phyloP scores from a whole-genome alignment of 2,888 invertebrate genomes.

The Eucriotettix oculatus region DNA sequence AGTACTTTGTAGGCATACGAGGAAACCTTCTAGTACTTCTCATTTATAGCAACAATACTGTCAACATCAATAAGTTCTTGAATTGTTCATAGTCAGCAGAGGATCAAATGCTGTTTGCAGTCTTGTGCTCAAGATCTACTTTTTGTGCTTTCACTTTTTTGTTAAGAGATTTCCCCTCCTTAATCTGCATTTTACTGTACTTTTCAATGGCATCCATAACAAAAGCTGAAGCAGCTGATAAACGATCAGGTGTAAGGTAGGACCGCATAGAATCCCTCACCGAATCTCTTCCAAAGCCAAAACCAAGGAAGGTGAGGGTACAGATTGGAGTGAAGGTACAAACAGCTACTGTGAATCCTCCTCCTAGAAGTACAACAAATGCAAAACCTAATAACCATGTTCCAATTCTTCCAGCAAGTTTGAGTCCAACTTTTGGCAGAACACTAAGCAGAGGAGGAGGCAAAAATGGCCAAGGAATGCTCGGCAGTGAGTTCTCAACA shows the following conservation, averaged over 20 bases:
- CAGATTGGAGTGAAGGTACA: constrained; percentile 47
- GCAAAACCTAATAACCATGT: constrained; percentile 21
- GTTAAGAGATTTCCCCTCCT: no score
- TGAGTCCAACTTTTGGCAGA: not conserved
- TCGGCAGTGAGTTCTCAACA: not conserved
- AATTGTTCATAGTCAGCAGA: no score
- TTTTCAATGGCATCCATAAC: constrained; percentile 44
- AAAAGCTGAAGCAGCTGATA: constrained; percentile 38
- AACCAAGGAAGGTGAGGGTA: constrained; percentile 33
- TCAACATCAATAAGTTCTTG: no score
- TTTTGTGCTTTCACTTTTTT: no score
- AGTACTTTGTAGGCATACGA: no score
- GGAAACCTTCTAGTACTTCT: no score
- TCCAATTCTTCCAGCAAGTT: not conserved
- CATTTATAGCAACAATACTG: no score
- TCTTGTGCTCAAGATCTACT: no score
- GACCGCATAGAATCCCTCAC: constrained; percentile 28
- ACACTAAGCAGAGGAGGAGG: not conserved
- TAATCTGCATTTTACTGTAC: constrained; percentile 22
- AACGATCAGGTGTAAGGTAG: constrained; percentile 38
- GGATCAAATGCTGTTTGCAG: no score
- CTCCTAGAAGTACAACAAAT: constrained; percentile 31
- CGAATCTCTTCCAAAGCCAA: constrained; percentile 24
- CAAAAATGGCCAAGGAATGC: not conserved
- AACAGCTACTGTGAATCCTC: constrained; percentile 36